Evolutionary conservation across 2,113 vertebrate species (phyloP).

Genomic region (Toxotes chatareus): DNA sequence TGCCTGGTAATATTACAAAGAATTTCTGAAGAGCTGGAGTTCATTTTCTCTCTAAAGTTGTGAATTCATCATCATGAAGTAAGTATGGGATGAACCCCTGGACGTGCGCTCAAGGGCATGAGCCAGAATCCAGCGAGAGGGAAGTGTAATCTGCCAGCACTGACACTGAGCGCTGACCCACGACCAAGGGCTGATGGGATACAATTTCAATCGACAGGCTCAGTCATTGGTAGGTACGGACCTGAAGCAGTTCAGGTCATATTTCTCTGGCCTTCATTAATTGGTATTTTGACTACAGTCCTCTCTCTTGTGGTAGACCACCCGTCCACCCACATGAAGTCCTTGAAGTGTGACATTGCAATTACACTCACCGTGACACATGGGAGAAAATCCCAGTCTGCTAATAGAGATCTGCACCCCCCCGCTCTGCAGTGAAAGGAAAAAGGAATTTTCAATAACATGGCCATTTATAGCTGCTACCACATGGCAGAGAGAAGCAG

Average conservation of each 20-base stretch:
- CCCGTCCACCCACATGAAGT: constrained; percentile 78
- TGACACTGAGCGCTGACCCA: constrained; percentile 77
- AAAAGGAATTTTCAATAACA: constrained; percentile 79
- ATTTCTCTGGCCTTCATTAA: constrained; percentile 81
- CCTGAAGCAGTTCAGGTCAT: constrained; percentile 75
- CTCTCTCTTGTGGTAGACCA: constrained; percentile 76
- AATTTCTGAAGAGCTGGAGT: constrained; percentile 55
- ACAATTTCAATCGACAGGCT: constrained; percentile 80
- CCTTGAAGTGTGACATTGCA: constrained; percentile 85
- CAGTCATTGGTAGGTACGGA: constrained; percentile 71
- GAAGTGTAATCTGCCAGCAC: constrained; percentile 73
- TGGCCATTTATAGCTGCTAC: constrained; percentile 69
- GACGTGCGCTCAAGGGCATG: constrained; percentile 70
- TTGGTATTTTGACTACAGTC: constrained; percentile 83
- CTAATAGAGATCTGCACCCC: constrained; percentile 76
- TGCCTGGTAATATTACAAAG: constrained; percentile 47
- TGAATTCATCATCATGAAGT: constrained; percentile 59
- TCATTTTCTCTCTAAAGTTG: constrained; percentile 59
- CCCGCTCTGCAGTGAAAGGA: constrained; percentile 62
- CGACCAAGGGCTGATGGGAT: constrained; percentile 76
- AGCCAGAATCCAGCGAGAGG: constrained; percentile 63
- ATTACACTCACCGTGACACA: constrained; percentile 81
- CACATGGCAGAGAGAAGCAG: constrained; percentile 60
- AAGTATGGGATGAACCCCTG: constrained; percentile 63
- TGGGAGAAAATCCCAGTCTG: constrained; percentile 78